Evolutionary conservation across 2,888 invertebrate genomes (phyloP), one percentile per base, ranked within the genome.

Genomic region (Drosophila subsilvestris): DNA sequence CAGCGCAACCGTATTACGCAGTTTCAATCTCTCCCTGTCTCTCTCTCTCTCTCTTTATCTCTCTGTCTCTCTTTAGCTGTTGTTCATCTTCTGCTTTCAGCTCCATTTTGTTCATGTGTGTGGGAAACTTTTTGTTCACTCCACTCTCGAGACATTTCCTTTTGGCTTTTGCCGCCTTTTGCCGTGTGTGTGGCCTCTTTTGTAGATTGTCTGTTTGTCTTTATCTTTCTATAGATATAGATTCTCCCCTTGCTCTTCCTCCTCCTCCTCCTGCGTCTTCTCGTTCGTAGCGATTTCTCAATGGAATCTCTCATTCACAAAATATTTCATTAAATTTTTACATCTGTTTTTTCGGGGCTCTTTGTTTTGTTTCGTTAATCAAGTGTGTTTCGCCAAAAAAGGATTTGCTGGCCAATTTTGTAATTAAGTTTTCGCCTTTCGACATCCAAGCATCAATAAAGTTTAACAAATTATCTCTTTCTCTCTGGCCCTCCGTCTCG

Each of bases 1-100:
- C 81, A 61, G 62, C 73, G 83, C 90, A 88, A 80, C 90, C 86
- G 88, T 85, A 69, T 90, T 90, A 90, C 90, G 90, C 90, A 80
- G 79, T 59, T 76, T 14, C 37, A 12, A 12, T 37, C 75, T 75
- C 74, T 78, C 76, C 68, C 62, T 67, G 74, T 76, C 86, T 75
- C 78, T 67, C 73, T 86, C 77, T 6, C 25, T 25, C 25, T 77
- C 70, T 63, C 55, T 49, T n/a, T 32, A 12, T 54, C 3, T 58
- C 27, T 58, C 20, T 62, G 22, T 45, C 32, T 56, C 14, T 63
- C 44, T 55, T 32, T 75, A 18, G 61, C 32, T 44, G 49, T 37
- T 17, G 56, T 8, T 63, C 43, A 53, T 42, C 45, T 49, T 32
- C 50, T 45, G 45, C 20, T 32, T 42, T 42, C 42, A 49, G 63